These are phyloP conservation scores for Eurystomus gularis DNA, from an alignment of 2,113 vertebrate genomes.

Conservation along the genomic window DNA sequence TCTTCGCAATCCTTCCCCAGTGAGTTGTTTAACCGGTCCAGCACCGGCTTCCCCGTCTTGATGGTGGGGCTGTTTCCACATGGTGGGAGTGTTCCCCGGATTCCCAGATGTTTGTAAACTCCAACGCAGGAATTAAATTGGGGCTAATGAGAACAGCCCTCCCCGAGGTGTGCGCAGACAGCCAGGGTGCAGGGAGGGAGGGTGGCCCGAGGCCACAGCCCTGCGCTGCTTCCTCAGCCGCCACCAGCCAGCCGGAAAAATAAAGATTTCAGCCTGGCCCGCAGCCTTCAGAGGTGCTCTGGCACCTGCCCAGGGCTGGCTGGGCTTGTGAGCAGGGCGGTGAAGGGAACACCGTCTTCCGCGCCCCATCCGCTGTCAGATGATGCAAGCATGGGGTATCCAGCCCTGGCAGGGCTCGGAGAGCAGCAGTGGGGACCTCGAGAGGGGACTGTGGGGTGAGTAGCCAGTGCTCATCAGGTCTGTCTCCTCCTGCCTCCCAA, in stretches of 20 bases:
- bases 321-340: neutral
- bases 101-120: conserved; percentile 59
- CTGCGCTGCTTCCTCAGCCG: neutral
- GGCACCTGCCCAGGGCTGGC: neutral
- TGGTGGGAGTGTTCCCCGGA: conserved; percentile 32
- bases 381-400: accelerated
- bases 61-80: conserved; percentile 31
- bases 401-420: neutral
- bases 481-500: neutral
- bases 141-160: conserved; percentile 8
- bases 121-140: conserved; percentile 41
- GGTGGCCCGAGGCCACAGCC: neutral
- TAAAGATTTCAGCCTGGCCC: neutral
- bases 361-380: accelerated
- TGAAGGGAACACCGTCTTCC: accelerated
- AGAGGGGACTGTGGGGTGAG: neutral
- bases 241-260: neutral
- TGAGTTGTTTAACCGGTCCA: conserved; percentile 37
- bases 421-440: neutral
- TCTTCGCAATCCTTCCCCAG: conserved; percentile 10
- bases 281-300: neutral
- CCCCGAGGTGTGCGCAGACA: neutral
- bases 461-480: accelerated
- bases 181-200: neutral
- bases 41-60: conserved; percentile 3